phyloP scores from a whole-genome alignment of 2,797 vertebrate species.

The Buphagus erythrorhynchus region DNA sequence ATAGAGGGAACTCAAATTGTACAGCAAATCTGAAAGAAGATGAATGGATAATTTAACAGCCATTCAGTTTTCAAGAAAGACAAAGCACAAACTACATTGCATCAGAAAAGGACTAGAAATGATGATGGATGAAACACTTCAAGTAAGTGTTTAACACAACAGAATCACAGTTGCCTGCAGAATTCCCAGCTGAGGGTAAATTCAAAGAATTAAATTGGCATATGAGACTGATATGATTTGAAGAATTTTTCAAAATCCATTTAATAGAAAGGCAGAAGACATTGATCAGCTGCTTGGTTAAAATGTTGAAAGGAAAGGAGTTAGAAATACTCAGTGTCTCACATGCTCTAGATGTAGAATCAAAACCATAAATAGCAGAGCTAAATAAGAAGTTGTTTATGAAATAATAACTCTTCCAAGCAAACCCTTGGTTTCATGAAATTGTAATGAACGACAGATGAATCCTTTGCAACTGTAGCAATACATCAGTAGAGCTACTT shows the following conservation, averaged over 20 bases:
- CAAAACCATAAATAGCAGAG: constrained; percentile 6
- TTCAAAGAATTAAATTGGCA: constrained; percentile 75
- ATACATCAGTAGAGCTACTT: not conserved
- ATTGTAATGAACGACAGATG: not conserved
- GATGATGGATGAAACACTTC: constrained; percentile 81
- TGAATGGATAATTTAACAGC: constrained; percentile 87
- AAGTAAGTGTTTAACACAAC: constrained; percentile 74
- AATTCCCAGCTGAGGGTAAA: constrained; percentile 78
- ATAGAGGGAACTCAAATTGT: constrained; percentile 70
- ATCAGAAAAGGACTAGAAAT: constrained; percentile 83
- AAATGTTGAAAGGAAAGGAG: constrained; percentile 59
- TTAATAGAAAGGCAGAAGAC: constrained; percentile 74
- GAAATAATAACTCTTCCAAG: constrained; percentile 14
- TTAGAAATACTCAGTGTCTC: constrained; percentile 39
- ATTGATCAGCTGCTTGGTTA: constrained; percentile 73
- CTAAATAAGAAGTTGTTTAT: not conserved
- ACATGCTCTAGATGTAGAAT: not conserved
- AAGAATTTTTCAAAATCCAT: constrained; percentile 83
- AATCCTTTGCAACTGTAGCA: not conserved
- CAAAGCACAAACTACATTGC: constrained; percentile 83
- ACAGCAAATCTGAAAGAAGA: constrained; percentile 82
- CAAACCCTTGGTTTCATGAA: not conserved
- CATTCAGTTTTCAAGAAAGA: constrained; percentile 85
- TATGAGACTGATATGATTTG: constrained; percentile 78
- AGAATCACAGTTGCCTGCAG: constrained; percentile 70